Percentiles rank a stretch among this genome's conserved stretches.
Conservation (phyloP, 92 coral and sea anemone species). For the Porites evermanni region DNA sequence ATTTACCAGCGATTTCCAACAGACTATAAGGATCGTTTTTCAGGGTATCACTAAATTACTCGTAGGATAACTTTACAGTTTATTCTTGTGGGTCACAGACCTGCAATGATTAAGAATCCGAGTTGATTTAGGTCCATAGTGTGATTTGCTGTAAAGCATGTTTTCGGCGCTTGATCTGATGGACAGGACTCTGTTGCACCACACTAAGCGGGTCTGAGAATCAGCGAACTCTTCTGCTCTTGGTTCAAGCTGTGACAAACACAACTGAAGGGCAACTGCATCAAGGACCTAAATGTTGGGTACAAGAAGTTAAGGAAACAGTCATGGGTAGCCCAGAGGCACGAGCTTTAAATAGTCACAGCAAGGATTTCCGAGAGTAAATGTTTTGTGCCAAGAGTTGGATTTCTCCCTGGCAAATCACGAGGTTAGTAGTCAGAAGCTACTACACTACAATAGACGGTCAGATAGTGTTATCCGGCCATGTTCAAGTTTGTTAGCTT, state of each 20-base stretch:
- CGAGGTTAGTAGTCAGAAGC: too few species aligned
- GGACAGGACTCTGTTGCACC: slow-evolving; percentile 87
- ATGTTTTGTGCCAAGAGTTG: too few species aligned
- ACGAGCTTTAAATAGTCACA: too few species aligned
- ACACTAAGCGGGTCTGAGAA: slow-evolving; percentile 51
- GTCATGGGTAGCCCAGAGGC: too few species aligned
- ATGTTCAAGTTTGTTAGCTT: too few species aligned
- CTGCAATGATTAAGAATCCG: slow-evolving; percentile 67
- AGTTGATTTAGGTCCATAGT: slow-evolving; percentile 40
- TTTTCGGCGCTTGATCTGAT: slow-evolving; percentile 74
- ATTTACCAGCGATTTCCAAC: too few species aligned
- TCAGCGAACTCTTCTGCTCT: slow-evolving; percentile 58
- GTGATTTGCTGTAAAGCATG: slow-evolving; percentile 41
- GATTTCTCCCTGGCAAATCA: too few species aligned
- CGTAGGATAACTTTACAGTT: background rate
- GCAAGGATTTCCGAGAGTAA: too few species aligned
- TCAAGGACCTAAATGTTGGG: slow-evolving; percentile 67
- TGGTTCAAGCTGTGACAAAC: slow-evolving; percentile 78
- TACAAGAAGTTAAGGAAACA: background rate
- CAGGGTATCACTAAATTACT: background rate
- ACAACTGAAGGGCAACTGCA: slow-evolving; percentile 78
- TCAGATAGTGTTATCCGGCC: too few species aligned
- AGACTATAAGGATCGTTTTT: background rate
- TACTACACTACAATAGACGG: too few species aligned
- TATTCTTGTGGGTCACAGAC: slow-evolving; percentile 45